Conservation (phyloP, 2,888 invertebrate genomes). For the Pimpla rufipes region DNA sequence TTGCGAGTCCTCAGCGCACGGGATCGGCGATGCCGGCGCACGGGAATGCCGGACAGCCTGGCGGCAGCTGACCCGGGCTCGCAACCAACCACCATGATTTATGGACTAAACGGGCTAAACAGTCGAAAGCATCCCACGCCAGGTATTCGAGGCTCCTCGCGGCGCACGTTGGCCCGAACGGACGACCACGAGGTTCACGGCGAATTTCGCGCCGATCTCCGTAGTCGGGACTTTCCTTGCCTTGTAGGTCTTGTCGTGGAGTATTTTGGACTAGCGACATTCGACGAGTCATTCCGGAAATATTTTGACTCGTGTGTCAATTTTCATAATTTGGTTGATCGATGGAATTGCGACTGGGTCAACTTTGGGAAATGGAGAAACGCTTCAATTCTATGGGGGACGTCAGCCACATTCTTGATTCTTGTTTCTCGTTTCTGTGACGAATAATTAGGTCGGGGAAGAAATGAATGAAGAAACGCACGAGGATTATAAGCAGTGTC, state of each 20-base stretch:
- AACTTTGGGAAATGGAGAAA: too few relatives aligned
- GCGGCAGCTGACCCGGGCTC: conserved; percentile 78
- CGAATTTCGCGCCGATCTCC: conserved; percentile 39
- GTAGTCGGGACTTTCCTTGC: conserved; percentile 29
- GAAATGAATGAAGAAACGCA: conserved; percentile 1
- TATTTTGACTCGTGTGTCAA: conserved; percentile 79
- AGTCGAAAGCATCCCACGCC: conserved; percentile 77
- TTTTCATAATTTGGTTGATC: conserved; percentile 68
- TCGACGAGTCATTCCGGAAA: conserved; percentile 75
- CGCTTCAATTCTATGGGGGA: neutral
- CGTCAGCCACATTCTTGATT: neutral
- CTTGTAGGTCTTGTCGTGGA: too few relatives aligned
- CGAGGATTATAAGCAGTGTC: conserved; percentile 24
- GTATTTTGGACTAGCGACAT: conserved; percentile 16
- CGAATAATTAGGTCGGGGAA: neutral
- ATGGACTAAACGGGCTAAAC: conserved; percentile 78
- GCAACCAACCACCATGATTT: conserved; percentile 80
- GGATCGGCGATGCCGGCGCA: conserved; percentile 70
- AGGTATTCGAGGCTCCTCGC: conserved; percentile 77
- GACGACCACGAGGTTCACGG: conserved; percentile 40
- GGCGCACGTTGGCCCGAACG: conserved; percentile 66
- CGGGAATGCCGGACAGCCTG: conserved; percentile 72
- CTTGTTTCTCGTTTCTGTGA: too few relatives aligned
- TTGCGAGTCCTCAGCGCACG: conserved; percentile 57
- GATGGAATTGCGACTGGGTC: conserved; percentile 4